A percentile compares a stretch with the other conserved stretches of the same genome.
These are phyloP conservation scores for Gouania willdenowi DNA, from an alignment of 2,797 vertebrate species.

Conservation along the genomic window DNA sequence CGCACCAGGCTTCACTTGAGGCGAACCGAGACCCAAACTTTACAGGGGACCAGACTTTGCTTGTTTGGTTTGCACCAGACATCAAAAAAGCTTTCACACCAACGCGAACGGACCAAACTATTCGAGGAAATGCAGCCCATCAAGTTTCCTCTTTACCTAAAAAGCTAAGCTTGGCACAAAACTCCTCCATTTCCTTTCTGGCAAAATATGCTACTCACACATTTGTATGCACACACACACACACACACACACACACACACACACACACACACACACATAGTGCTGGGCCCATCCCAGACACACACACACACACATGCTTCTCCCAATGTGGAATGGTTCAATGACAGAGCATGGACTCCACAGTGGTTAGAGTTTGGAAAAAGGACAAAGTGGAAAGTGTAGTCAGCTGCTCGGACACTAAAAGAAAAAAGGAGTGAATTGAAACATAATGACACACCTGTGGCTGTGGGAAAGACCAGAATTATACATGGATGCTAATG, in stretches of 20 bases:
- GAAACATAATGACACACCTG: no score
- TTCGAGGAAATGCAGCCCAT: no score
- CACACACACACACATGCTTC: slow-evolving; percentile 19
- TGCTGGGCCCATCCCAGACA: slow-evolving; percentile 36
- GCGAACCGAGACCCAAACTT: no score
- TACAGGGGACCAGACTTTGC: no score
- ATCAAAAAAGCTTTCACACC: no score
- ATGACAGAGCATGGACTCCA: slow-evolving; percentile 52
- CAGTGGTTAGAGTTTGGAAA: slow-evolving; percentile 26
- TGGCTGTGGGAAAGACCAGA: no score
- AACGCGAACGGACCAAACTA: no score
- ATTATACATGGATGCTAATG: no score
- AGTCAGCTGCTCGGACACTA: slow-evolving; percentile 48
- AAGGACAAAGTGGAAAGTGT: slow-evolving; percentile 34
- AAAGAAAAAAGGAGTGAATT: slow-evolving; percentile 15
- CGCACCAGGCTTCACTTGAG: no score
- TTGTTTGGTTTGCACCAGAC: no score
- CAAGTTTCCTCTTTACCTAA: slow-evolving; percentile 20
- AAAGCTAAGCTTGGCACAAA: no score
- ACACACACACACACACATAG: slow-evolving; percentile 5
- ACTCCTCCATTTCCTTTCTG: slow-evolving; percentile 42
- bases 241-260: slow-evolving; percentile 1
- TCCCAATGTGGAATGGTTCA: slow-evolving; percentile 47
- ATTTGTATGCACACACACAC: slow-evolving; percentile 10
- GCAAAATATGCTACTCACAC: slow-evolving; percentile 5